Percentiles rank a stretch among this genome's conserved stretches.
These are phyloP conservation scores for Heteractis magnifica DNA, from an alignment of 92 coral and sea anemone genomes.

Conservation along the genomic window DNA sequence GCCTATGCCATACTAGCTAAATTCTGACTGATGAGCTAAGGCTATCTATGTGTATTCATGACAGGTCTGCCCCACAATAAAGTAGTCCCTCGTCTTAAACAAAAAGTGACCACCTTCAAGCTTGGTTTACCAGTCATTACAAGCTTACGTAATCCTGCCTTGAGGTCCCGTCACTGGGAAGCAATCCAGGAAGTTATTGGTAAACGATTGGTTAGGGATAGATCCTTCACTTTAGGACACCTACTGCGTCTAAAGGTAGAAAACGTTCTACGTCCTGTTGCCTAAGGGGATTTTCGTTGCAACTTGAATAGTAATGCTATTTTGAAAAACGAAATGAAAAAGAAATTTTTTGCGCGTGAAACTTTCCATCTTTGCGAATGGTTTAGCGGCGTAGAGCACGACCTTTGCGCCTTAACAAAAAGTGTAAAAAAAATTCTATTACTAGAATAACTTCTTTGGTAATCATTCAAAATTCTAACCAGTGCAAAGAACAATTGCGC, in stretches of 20 bases:
- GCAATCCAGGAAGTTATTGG: conserved; percentile 81
- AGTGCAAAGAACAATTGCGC: too few relatives aligned
- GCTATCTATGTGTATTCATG: not conserved
- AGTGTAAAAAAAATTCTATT: too few relatives aligned
- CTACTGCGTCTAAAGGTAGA: conserved; percentile 76
- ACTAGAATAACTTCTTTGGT: too few relatives aligned
- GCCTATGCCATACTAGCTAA: not conserved
- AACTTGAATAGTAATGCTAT: not conserved
- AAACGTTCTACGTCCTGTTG: not conserved
- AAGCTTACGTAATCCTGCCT: conserved; percentile 88
- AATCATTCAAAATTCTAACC: too few relatives aligned
- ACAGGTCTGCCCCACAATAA: conserved; percentile 92
- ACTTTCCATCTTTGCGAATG: too few relatives aligned
- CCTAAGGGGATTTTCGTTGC: not conserved
- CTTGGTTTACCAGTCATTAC: conserved; percentile 94
- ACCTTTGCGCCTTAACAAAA: too few relatives aligned
- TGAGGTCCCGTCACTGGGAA: conserved; percentile 94
- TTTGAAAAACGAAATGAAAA: too few relatives aligned
- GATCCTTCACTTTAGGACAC: conserved; percentile 84
- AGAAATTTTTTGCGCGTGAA: too few relatives aligned
- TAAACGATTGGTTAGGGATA: conserved; percentile 81
- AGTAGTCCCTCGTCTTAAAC: conserved; percentile 81
- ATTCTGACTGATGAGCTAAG: not conserved
- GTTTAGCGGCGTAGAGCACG: too few relatives aligned
- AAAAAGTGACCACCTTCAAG: conserved; percentile 83